phyloP scores from a whole-genome alignment of 2,888 invertebrate species.

The Tuta absoluta region DNA sequence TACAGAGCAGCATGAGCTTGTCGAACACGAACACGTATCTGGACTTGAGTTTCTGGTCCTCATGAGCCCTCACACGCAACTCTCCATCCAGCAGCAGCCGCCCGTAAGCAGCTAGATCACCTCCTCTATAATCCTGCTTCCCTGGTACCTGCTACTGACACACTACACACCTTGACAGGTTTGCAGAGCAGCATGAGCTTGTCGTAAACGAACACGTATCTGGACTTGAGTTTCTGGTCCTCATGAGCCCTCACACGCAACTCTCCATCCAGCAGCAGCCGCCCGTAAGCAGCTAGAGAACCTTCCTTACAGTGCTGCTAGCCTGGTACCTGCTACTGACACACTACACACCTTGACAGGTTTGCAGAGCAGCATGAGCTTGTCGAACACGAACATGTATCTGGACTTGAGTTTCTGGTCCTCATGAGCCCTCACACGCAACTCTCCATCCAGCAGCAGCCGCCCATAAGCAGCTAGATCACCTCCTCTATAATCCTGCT shows the following conservation, averaged over 20 bases:
- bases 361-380: conserved; percentile 97
- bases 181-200: conserved; percentile 97
- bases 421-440: conserved; percentile 94
- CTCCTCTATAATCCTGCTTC: conserved; percentile 90
- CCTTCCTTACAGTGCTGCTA: background rate
- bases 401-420: conserved; percentile 92
- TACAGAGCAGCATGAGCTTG: conserved; percentile 97
- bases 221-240: conserved; percentile 90
- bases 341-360: conserved; percentile 51
- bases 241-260: conserved; percentile 94
- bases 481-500: no score
- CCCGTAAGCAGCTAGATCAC: conserved; percentile 93
- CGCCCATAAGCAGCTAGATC: conserved; percentile 93
- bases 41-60: conserved; percentile 90
- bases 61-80: conserved; percentile 93
- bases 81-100: conserved; percentile 96
- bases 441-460: conserved; percentile 95
- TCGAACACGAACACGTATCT: conserved; percentile 99
- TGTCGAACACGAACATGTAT: conserved; percentile 98
- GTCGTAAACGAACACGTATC: conserved; percentile 99
- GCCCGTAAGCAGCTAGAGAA: conserved; percentile 95
- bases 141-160: no score
- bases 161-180: conserved; percentile 66
- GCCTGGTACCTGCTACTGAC: background rate
- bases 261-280: conserved; percentile 96